Conservation (phyloP, 2,113 vertebrate species). For the Sinocyclocheilus rhinocerous region DNA sequence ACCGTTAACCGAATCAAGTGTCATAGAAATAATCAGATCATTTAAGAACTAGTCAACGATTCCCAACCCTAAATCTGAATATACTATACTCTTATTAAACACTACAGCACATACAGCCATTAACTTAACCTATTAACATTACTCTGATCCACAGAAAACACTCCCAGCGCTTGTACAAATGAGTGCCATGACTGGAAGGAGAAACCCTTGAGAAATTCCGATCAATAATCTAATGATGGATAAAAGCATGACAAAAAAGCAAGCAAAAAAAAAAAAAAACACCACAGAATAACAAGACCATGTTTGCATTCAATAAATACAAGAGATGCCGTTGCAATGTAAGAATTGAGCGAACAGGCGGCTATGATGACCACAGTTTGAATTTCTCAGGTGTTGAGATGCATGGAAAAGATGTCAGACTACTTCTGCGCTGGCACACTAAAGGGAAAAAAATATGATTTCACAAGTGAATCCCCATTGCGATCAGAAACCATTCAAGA, state of each 20-base stretch:
- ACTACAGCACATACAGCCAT: not conserved
- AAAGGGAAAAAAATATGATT: not conserved
- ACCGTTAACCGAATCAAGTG: not conserved
- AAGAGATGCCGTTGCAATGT: not conserved
- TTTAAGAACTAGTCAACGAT: not conserved
- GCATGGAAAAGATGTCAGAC: conserved; percentile 25
- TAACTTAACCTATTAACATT: not conserved
- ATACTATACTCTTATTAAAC: not conserved
- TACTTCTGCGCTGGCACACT: conserved; percentile 30
- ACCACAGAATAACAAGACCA: conserved; percentile 42
- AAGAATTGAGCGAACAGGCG: not conserved
- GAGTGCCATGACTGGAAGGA: conserved; percentile 16
- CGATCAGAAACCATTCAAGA: conserved; percentile 3
- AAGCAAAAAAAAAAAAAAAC: not conserved
- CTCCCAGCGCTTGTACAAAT: conserved; percentile 22
- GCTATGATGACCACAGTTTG: not conserved
- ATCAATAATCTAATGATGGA: conserved; percentile 3
- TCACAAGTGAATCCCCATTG: conserved; percentile 16
- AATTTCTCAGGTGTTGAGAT: conserved; percentile 19
- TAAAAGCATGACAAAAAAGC: conserved; percentile 22
- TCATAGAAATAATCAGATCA: not conserved
- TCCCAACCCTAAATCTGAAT: conserved; percentile 11
- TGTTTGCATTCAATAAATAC: conserved; percentile 49
- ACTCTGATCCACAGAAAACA: conserved; percentile 8
- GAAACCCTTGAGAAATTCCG: conserved; percentile 17